phyloP scores from a whole-genome alignment of 53 echinoderm and acorn worm genomes.

The Hippasteria phrygiana region DNA sequence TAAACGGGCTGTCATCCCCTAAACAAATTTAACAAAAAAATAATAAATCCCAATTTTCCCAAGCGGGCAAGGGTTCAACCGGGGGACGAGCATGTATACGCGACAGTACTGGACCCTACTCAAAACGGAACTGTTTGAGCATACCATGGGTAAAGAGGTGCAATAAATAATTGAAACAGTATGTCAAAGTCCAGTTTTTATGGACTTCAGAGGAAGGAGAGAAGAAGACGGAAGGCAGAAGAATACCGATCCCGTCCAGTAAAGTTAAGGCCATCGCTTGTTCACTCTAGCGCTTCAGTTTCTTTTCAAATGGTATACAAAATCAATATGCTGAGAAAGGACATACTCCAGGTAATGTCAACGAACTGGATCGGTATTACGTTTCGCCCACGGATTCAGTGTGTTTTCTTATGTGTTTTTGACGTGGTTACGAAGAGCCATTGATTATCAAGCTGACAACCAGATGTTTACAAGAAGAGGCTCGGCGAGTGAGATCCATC shows the following conservation, averaged over 20 bases:
- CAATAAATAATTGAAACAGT: too few species aligned
- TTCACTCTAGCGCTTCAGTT: background rate
- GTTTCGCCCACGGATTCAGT: conserved; percentile 1
- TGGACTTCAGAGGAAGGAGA: background rate
- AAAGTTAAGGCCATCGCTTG: background rate
- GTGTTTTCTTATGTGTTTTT: background rate
- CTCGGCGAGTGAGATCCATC: background rate
- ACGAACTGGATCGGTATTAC: conserved; percentile 31
- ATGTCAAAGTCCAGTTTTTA: too few species aligned
- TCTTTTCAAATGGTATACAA: background rate
- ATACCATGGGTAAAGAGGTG: too few species aligned
- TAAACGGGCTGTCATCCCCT: too few species aligned
- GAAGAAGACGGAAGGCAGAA: background rate
- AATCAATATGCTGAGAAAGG: background rate
- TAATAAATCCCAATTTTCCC: too few species aligned
- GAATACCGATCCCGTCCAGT: background rate
- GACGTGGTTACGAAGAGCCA: background rate
- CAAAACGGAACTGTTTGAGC: too few species aligned
- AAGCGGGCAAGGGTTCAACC: too few species aligned
- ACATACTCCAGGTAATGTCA: conserved; percentile 18
- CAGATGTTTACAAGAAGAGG: conserved; percentile 36
- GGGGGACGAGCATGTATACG: too few species aligned
- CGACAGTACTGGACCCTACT: too few species aligned
- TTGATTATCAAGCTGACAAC: conserved; percentile 26
- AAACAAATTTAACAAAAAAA: too few species aligned